phyloP scores from a whole-genome alignment of 2,113 vertebrate genomes.

The Spheniscus mendiculus region DNA sequence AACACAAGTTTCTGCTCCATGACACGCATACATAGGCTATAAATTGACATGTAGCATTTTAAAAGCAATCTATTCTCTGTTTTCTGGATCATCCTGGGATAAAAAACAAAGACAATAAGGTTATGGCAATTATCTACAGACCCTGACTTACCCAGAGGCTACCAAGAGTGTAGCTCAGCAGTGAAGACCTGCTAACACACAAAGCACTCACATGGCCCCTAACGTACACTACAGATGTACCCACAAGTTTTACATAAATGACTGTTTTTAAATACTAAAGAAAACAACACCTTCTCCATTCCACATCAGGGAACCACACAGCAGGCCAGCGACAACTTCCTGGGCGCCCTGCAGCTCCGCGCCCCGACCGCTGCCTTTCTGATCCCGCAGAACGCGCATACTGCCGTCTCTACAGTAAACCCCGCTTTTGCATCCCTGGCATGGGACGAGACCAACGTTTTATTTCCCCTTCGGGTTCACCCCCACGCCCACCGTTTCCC shows the following conservation, averaged over 20 bases:
- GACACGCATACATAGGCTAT: not conserved
- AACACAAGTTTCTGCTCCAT: not conserved
- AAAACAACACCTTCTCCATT: rapidly evolving
- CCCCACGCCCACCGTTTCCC: rapidly evolving
- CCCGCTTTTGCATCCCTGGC: not conserved
- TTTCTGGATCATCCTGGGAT: not conserved
- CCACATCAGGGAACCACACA: not conserved
- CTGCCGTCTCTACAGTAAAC: not conserved
- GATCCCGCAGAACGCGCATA: rapidly evolving
- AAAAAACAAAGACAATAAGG: not conserved
- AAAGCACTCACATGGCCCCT: not conserved
- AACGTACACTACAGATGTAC: not conserved
- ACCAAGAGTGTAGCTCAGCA: not conserved
- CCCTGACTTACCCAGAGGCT: not conserved
- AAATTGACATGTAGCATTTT: not conserved
- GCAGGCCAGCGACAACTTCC: not conserved
- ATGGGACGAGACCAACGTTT: rapidly evolving
- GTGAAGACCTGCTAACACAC: not conserved
- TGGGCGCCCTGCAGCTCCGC: not conserved
- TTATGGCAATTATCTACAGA: not conserved
- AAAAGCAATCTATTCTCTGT: not conserved
- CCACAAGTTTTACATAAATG: not conserved
- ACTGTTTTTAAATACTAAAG: not conserved
- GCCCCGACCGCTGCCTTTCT: not conserved
- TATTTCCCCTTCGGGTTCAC: not conserved